phyloP scores from a whole-genome alignment of 1,140 invertebrate species.

The Aradophagus sp. region DNA sequence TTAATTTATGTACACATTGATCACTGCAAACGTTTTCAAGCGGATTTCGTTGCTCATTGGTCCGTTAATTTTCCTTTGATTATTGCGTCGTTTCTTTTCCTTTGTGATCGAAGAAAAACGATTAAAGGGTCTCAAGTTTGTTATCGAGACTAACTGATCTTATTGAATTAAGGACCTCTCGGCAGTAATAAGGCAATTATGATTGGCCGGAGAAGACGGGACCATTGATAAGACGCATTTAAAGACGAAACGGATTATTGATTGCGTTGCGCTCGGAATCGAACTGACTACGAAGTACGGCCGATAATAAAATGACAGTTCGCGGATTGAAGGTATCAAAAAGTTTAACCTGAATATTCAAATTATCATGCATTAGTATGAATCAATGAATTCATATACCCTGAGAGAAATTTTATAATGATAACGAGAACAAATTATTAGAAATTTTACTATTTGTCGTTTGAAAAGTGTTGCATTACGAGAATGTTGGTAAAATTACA shows the following conservation, averaged over 20 bases:
- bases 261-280: constrained; percentile 28
- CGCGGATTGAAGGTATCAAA: constrained; percentile 9
- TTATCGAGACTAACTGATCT: constrained; percentile 36
- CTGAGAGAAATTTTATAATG: too few species aligned
- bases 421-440: too few species aligned
- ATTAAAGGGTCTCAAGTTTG: constrained; percentile 27
- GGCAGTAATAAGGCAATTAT: constrained; percentile 49
- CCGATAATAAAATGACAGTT: constrained; percentile 15
- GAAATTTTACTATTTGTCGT: too few species aligned
- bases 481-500: too few species aligned
- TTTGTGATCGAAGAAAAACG: constrained; percentile 5
- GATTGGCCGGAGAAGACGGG: constrained; percentile 10
- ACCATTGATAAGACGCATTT: constrained; percentile 36
- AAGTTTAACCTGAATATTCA: too few species aligned
- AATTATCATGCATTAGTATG: too few species aligned
- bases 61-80: too few species aligned
- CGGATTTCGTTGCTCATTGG: too few species aligned
- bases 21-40: too few species aligned
- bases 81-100: constrained; percentile 11
- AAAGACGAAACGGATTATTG: constrained; percentile 39
- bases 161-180: constrained; percentile 41
- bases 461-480: too few species aligned
- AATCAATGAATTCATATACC: too few species aligned
- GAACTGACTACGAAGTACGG: constrained; percentile 25
- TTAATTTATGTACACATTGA: too few species aligned